phyloP scores from a whole-genome alignment of 2,888 invertebrate genomes.

The Dryomyza anilis region DNA sequence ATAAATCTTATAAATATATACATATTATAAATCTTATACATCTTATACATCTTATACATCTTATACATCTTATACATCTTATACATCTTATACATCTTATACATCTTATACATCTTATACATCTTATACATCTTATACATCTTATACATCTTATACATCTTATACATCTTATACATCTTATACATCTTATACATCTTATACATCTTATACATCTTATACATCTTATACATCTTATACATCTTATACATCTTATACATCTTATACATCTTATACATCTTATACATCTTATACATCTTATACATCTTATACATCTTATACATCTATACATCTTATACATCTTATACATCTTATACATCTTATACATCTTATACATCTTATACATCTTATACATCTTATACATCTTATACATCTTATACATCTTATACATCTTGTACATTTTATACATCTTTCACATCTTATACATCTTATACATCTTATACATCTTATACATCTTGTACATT shows the following conservation, averaged over 20 bases:
- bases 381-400: neutral
- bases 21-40: no score
- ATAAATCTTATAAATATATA: neutral
- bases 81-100: neutral
- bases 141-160: neutral
- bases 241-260: neutral
- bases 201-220: neutral
- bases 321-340: neutral
- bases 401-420: no score
- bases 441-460: no score
- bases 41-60: no score
- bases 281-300: neutral
- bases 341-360: neutral
- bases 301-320: neutral
- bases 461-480: no score
- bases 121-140: neutral
- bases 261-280: neutral
- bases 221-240: neutral
- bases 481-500: no score
- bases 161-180: neutral
- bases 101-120: neutral
- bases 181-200: neutral
- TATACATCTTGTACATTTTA: no score
- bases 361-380: neutral
- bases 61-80: neutral